phyloP scores from a whole-genome alignment of 2,113 vertebrate species.

The Rafetus swinhoei region DNA sequence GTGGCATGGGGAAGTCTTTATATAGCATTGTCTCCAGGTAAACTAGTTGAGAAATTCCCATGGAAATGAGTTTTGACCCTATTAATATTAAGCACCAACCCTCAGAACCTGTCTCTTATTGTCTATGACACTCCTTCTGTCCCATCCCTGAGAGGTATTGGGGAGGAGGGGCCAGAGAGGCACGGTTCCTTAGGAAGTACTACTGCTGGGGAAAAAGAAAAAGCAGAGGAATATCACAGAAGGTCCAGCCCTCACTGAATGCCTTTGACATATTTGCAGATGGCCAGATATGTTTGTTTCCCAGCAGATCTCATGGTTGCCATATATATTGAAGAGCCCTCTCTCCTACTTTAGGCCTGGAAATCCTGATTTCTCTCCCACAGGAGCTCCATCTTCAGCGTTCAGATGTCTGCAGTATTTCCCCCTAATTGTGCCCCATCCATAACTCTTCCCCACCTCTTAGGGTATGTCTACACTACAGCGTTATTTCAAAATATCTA shows the following conservation, averaged over 20 bases:
- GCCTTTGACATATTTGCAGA: neutral
- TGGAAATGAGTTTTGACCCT: slow-evolving; percentile 16
- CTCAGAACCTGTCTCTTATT: neutral
- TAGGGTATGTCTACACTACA: too few species aligned
- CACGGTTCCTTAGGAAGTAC: neutral
- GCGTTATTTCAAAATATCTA: too few species aligned
- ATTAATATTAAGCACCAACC: neutral
- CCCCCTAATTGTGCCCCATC: neutral
- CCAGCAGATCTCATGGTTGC: neutral
- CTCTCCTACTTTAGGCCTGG: neutral
- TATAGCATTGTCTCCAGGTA: neutral
- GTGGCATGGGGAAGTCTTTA: neutral
- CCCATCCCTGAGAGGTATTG: neutral
- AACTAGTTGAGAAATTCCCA: slow-evolving; percentile 6
- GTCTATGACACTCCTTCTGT: neutral
- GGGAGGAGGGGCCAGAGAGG: neutral
- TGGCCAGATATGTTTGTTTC: neutral
- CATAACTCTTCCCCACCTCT: neutral
- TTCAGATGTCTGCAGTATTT: neutral
- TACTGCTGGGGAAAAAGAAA: neutral
- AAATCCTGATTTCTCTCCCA: neutral
- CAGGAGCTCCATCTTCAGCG: neutral
- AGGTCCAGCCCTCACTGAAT: neutral
- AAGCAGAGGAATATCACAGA: neutral
- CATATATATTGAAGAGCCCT: neutral